Conservation (phyloP, 2,797 vertebrate species). For the Chloroceryle inda region DNA sequence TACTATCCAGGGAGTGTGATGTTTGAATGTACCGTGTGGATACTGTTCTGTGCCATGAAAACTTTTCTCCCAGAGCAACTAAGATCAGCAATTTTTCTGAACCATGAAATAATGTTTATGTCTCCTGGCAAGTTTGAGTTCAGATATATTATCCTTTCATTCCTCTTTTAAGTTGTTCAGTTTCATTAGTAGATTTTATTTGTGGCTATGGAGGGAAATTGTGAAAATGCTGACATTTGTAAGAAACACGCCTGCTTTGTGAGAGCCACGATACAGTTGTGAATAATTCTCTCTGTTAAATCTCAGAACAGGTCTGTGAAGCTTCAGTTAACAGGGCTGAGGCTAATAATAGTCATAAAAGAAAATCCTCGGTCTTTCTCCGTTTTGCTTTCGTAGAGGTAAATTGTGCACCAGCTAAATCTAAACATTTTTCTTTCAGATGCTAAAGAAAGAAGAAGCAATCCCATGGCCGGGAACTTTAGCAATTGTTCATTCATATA, state of each 20-base stretch:
- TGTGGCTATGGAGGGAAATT: constrained; percentile 20
- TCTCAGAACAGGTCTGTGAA: constrained; percentile 23
- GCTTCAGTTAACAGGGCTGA: constrained; percentile 12
- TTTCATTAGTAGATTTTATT: constrained; percentile 45
- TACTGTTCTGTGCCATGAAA: not conserved
- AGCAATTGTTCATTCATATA: constrained; percentile 99
- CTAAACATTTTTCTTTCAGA: constrained; percentile 82
- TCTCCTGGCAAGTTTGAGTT: constrained; percentile 55
- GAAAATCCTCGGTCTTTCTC: not conserved
- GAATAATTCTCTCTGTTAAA: constrained; percentile 64
- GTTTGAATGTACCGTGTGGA: not conserved
- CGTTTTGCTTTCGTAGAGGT: constrained; percentile 24
- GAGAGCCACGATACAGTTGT: constrained; percentile 27
- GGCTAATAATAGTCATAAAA: not conserved
- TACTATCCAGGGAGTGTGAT: not conserved
- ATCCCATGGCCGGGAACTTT: constrained; percentile 98
- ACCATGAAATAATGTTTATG: not conserved
- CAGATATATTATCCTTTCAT: constrained; percentile 30
- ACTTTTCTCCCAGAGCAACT: constrained; percentile 1
- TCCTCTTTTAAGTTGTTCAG: constrained; percentile 39
- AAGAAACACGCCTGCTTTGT: constrained; percentile 47
- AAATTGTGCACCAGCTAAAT: constrained; percentile 14
- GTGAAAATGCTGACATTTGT: constrained; percentile 53
- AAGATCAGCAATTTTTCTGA: constrained; percentile 44
- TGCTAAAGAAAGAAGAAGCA: constrained; percentile 99